Percentiles rank a stretch among this genome's conserved stretches.
Evolutionary conservation across 2,797 vertebrate species (phyloP).

Genomic region (Triplophysa yarkandensis): DNA sequence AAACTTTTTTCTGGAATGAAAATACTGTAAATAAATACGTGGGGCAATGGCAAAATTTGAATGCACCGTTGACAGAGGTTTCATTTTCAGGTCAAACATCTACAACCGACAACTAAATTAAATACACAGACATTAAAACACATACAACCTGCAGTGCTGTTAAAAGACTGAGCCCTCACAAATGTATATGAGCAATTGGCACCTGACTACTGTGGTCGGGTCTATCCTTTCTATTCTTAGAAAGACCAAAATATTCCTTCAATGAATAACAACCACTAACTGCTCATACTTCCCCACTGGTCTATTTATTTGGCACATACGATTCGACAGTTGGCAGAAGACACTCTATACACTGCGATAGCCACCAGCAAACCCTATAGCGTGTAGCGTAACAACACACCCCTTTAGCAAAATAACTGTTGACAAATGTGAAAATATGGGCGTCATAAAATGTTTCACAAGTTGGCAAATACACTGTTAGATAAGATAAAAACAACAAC

Average conservation of each 20-base stretch:
- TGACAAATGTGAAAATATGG: constrained; percentile 14
- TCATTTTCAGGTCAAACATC: neutral
- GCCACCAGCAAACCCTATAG: constrained; percentile 20
- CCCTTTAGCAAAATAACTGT: constrained; percentile 15
- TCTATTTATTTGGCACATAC: constrained; percentile 30
- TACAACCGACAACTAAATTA: neutral
- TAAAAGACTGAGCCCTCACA: neutral
- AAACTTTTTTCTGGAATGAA: too few species aligned
- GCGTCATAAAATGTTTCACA: constrained; percentile 4
- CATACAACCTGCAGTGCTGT: neutral
- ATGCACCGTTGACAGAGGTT: neutral
- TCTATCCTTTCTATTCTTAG: neutral
- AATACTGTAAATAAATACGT: neutral
- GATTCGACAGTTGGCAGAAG: constrained; percentile 25
- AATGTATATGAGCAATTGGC: neutral
- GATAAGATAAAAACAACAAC: neutral
- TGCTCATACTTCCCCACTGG: constrained; percentile 24
- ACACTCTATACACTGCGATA: neutral
- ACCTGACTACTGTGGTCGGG: neutral
- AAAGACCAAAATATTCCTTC: neutral
- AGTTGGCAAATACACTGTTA: neutral
- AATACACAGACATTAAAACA: neutral
- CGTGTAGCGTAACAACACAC: neutral
- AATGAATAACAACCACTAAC: constrained; percentile 22
- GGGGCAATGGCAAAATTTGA: neutral